Evolutionary conservation across 2,113 vertebrate species (phyloP).

Genomic region (Heterocephalus glaber): DNA sequence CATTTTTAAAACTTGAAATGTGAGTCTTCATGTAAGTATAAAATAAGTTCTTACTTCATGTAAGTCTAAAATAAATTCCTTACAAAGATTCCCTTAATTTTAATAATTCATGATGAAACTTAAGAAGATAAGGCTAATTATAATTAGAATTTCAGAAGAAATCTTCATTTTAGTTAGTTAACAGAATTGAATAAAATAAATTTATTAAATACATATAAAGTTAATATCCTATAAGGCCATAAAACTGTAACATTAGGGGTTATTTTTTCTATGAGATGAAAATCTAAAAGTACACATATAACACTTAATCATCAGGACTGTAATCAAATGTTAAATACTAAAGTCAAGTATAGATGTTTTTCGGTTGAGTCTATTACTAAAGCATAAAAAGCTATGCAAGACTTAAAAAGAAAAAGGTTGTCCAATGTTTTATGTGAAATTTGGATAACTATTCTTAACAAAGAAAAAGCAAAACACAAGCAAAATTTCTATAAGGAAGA

Average conservation of each 20-base stretch:
- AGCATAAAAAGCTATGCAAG: not conserved
- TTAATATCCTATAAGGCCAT: not conserved
- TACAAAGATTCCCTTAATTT: not conserved
- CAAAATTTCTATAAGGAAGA: not conserved
- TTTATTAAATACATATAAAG: not conserved
- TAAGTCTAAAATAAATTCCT: not conserved
- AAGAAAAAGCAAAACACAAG: not conserved
- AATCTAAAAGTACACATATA: not conserved
- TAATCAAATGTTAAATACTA: not conserved
- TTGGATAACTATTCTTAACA: conserved; percentile 1
- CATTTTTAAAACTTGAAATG: not conserved
- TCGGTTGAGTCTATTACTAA: not conserved
- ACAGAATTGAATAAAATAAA: not conserved
- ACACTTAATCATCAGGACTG: not conserved
- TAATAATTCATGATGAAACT: conserved; percentile 7
- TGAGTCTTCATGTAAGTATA: not conserved
- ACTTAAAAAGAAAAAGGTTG: not conserved
- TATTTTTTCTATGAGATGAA: conserved; percentile 8
- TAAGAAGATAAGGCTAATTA: not conserved
- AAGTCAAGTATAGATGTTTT: not conserved
- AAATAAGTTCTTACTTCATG: not conserved
- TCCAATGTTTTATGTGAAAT: not conserved
- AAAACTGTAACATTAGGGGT: not conserved
- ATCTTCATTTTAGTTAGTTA: not conserved
- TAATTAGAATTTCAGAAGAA: not conserved